phyloP scores from a whole-genome alignment of 1,140 invertebrate species.

The Harlomillsia oculata region DNA sequence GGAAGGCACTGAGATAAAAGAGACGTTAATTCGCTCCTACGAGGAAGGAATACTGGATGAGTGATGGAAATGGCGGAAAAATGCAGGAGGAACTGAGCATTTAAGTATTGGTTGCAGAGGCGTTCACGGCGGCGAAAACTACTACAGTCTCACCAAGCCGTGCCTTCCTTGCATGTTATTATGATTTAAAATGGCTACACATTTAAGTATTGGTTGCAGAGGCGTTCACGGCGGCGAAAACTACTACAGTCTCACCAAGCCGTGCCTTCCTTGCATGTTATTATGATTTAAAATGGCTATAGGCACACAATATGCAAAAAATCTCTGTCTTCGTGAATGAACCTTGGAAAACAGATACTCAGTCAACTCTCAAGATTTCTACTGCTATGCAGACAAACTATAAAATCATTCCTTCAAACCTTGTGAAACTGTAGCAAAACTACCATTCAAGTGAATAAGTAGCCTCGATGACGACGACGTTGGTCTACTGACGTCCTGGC shows the following conservation, averaged over 20 bases:
- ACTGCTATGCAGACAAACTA: not conserved
- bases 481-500: not conserved
- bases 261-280: not conserved
- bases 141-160: not conserved
- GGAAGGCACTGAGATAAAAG: not conserved
- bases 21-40: constrained; percentile 5
- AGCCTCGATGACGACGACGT: too few relatives aligned
- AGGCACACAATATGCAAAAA: too few relatives aligned
- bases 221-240: not conserved
- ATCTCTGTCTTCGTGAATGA: too few relatives aligned
- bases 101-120: too few relatives aligned
- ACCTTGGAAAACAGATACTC: constrained; percentile 9
- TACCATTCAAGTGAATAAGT: not conserved
- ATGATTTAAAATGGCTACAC: not conserved
- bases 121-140: not conserved
- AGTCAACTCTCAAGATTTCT: not conserved
- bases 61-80: too few relatives aligned
- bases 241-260: not conserved
- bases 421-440: too few relatives aligned
- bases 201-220: constrained; percentile 2
- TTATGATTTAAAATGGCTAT: not conserved
- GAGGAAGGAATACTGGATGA: constrained; percentile 11
- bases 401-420: not conserved
- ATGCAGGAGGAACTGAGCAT: too few relatives aligned
- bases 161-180: not conserved